Evolutionary conservation across 1,140 invertebrate species (phyloP).

Genomic region (Neuroterus valhalla): DNA sequence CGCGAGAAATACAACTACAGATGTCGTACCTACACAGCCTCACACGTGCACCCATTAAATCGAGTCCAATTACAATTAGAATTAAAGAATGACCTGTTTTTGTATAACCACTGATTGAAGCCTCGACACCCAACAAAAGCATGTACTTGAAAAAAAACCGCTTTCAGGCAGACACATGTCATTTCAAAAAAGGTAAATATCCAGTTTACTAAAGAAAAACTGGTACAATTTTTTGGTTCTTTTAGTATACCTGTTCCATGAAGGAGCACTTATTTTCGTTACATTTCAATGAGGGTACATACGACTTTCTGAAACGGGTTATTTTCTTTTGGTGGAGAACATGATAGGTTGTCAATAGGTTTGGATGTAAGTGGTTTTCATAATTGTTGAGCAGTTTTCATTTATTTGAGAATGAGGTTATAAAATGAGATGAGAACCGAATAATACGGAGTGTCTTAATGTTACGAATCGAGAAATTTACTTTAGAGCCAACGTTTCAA

Average conservation of each 20-base stretch:
- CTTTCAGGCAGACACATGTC: slow-evolving; percentile 1
- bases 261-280: too few species aligned
- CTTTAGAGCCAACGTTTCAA: too few species aligned
- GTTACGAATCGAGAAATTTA: too few species aligned
- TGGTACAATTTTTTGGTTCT: background rate
- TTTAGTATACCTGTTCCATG: background rate
- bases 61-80: slow-evolving; percentile 19
- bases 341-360: too few species aligned
- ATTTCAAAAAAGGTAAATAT: background rate
- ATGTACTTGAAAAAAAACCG: background rate
- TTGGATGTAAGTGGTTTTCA: too few species aligned
- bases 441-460: too few species aligned
- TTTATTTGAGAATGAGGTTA: too few species aligned
- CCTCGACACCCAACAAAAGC: slow-evolving; percentile 12
- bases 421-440: too few species aligned
- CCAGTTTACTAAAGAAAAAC: background rate
- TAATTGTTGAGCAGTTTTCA: too few species aligned
- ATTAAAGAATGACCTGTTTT: slow-evolving; percentile 15
- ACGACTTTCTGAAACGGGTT: too few species aligned
- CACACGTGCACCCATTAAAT: slow-evolving; percentile 26
- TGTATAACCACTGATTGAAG: background rate
- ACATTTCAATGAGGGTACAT: too few species aligned
- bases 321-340: too few species aligned
- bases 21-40: slow-evolving; percentile 10
- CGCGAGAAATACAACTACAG: slow-evolving; percentile 5